Percentiles rank a stretch among this genome's conserved stretches.
Conservation (phyloP, 2,797 vertebrate genomes). For the Rhynchotus rufescens region DNA sequence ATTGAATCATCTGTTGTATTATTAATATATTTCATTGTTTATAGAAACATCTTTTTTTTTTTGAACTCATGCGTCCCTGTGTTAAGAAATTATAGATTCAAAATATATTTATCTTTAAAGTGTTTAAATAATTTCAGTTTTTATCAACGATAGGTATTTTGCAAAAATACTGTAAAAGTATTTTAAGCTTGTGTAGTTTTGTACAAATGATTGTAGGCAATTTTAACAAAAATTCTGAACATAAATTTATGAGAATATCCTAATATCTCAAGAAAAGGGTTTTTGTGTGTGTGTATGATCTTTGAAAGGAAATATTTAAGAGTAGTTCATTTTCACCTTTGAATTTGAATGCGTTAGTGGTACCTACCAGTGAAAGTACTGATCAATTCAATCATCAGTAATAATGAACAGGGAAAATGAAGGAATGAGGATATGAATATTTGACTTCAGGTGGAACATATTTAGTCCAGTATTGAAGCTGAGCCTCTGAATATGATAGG, state of each 20-base stretch:
- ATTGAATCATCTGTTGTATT: conserved; percentile 40
- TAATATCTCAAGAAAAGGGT: neutral
- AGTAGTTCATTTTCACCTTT: conserved; percentile 12
- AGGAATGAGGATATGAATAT: neutral
- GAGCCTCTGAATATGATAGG: neutral
- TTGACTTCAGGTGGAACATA: neutral
- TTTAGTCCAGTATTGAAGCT: neutral
- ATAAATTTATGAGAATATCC: neutral
- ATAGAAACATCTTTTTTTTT: conserved; percentile 6
- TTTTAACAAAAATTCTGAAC: neutral
- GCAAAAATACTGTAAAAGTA: neutral
- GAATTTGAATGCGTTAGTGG: conserved; percentile 34
- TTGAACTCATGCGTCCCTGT: neutral
- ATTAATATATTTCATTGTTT: conserved; percentile 37
- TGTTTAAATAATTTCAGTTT: neutral
- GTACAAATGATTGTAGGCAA: neutral
- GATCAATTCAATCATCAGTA: conserved; percentile 36
- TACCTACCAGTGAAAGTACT: conserved; percentile 22
- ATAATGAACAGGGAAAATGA: conserved; percentile 29
- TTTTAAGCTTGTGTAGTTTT: neutral
- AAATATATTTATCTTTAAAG: neutral
- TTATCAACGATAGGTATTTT: neutral
- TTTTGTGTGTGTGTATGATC: neutral
- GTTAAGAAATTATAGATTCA: neutral
- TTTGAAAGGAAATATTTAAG: conserved; percentile 35